Base-by-base conservation (phyloP, 2,113 vertebrate genomes). In the Zosterops borbonicus region DNA sequence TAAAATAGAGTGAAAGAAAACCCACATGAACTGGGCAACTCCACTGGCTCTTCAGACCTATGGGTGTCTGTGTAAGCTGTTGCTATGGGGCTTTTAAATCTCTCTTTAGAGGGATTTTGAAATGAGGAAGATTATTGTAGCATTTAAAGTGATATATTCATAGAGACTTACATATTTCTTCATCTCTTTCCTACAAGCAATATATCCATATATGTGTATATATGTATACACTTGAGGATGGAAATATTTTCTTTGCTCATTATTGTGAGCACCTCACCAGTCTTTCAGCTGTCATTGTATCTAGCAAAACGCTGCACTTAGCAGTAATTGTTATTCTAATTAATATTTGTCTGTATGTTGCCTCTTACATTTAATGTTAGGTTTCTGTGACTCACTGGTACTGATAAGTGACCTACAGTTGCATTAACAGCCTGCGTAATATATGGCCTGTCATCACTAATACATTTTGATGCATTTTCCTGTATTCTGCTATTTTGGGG, bases 401-500 rank as follows among this genome's bases (percentile, higher is more conserved):
- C 53, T 44, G 41, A 53, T 69, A 79, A 62, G 81, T 92, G 77
- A 85, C 90, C 67, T 69, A 47, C 41, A 90, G 75, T 67, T 90
- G 85, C 81, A 90, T 70, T 92, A 96, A 92, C 41, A 94, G 90
- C 64, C 67, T 41, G 33, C 68, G 64, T 81, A 92, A 93, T 92
- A 70, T 60, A 94, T 70, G 62, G 86, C 29, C 89, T 94, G 94
- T 92, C 93, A 91, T 84, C 24, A 44, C 63, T 78, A 88, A 94
- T 93, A 70, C 64, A 89, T 91, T 95, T 87, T 76, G 84, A 87
- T 86, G 68, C 81, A 93, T 94, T 95, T 95, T 97, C 76, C 60
- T 95, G 47, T 94, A 46, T 94, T 97, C 87, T 95, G 60, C 86
- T 95, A 39, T 97, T 94, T 95, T 89, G 85, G 73, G 83, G 83